Evolutionary conservation across 2,113 vertebrate species (phyloP).

Genomic region (Pyrgilauda ruficollis): DNA sequence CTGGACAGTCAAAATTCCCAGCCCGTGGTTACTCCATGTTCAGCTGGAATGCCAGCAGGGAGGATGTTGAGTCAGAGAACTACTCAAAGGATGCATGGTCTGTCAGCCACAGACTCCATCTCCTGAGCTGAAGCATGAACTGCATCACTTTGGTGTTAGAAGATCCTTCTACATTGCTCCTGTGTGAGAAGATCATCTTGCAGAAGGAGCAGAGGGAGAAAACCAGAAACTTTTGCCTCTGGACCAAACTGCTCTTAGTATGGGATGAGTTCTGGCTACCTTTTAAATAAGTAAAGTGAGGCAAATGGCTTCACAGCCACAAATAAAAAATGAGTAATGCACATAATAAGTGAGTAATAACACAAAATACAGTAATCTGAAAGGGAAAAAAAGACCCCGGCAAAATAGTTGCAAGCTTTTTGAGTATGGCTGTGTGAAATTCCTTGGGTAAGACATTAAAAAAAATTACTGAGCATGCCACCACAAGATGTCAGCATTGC

Average conservation of each 20-base stretch:
- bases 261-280: not conserved
- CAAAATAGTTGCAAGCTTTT: not conserved
- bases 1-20: not conserved
- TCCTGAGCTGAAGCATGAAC: not conserved
- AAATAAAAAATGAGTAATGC: not conserved
- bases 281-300: not conserved
- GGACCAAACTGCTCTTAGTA: not conserved
- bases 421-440: not conserved
- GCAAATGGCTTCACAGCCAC: not conserved
- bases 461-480: not conserved
- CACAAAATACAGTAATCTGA: not conserved
- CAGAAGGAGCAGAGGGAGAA: not conserved
- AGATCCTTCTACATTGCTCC: not conserved
- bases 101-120: not conserved
- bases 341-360: not conserved
- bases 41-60: not conserved
- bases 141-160: not conserved
- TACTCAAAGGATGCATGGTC: not conserved
- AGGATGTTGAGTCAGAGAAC: not conserved
- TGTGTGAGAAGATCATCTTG: not conserved
- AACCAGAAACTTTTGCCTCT: not conserved
- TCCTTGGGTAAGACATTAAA: not conserved
- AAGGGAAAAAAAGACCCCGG: not conserved
- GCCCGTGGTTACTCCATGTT: fast-evolving
- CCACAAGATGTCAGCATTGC: slow-evolving; percentile 65